These are phyloP conservation scores for Ametastegia equiseti DNA, from an alignment of 2,888 invertebrate genomes.

Conservation along the genomic window DNA sequence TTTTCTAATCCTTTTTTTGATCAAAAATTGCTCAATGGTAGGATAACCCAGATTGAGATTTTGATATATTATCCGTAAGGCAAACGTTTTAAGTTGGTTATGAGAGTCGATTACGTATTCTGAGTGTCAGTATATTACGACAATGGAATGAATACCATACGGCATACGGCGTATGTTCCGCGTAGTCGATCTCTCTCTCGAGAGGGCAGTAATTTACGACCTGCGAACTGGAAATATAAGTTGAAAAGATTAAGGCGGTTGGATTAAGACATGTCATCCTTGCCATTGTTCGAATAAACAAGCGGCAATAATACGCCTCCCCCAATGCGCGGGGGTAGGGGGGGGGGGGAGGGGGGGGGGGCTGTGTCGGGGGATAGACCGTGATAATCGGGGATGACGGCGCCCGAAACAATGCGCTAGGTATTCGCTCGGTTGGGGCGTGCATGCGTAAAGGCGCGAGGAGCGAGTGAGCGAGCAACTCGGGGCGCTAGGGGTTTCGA, in stretches of 20 bases:
- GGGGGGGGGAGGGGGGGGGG: conserved; percentile 10
- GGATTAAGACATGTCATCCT: conserved; percentile 54
- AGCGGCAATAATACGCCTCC: conserved; percentile 51
- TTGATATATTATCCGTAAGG: too few relatives aligned
- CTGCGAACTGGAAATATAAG: conserved; percentile 2
- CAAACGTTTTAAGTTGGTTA: too few relatives aligned
- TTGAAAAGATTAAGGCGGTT: conserved; percentile 45
- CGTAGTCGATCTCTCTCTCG: neutral
- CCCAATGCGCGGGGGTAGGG: conserved; percentile 33
- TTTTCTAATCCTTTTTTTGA: too few relatives aligned
- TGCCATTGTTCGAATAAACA: conserved; percentile 49
- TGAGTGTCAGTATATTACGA: neutral
- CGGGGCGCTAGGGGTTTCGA: conserved; percentile 62
- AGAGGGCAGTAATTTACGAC: conserved; percentile 25
- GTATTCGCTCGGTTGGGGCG: conserved; percentile 62
- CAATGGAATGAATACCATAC: neutral
- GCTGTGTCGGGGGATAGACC: conserved; percentile 48
- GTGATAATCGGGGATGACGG: conserved; percentile 69
- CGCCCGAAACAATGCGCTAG: conserved; percentile 70
- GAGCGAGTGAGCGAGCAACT: too few relatives aligned
- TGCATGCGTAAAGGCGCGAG: conserved; percentile 55
- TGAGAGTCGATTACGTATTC: too few relatives aligned
- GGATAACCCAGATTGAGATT: too few relatives aligned
- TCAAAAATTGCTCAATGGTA: too few relatives aligned
- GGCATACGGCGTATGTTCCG: neutral